Conservation (phyloP, 2,888 invertebrate species). For the Napeogenes sylphis region DNA sequence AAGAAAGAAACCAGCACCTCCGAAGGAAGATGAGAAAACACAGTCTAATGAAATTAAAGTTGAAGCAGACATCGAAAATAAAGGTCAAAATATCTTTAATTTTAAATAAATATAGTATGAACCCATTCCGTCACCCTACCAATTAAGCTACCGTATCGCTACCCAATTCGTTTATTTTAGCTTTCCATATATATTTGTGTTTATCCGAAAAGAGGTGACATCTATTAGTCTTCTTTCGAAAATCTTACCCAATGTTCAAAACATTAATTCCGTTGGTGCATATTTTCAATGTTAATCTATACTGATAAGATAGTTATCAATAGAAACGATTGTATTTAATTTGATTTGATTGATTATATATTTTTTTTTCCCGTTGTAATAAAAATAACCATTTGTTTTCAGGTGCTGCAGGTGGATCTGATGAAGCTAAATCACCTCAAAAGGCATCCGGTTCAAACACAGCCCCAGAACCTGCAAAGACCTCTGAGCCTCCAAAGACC, state of each 20-base stretch:
- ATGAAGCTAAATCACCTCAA: conserved; percentile 20
- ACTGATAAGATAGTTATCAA: too few relatives aligned
- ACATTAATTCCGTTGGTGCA: too few relatives aligned
- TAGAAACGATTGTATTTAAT: too few relatives aligned
- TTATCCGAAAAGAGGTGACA: too few relatives aligned
- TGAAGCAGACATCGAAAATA: conserved; percentile 66
- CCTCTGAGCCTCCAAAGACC: conserved; percentile 38
- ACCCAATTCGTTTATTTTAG: too few relatives aligned
- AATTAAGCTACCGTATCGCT: too few relatives aligned
- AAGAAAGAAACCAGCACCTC: conserved; percentile 78
- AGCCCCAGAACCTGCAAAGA: conserved; percentile 40
- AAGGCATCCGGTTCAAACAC: conserved; percentile 25
- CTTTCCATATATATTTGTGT: too few relatives aligned
- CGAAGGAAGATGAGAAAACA: conserved; percentile 69
- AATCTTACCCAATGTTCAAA: too few relatives aligned
- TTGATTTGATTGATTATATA: too few relatives aligned
- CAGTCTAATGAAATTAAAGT: conserved; percentile 61
- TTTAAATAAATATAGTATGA: background rate
- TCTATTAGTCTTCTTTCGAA: too few relatives aligned
- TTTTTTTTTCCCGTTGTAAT: background rate
- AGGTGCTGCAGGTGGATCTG: conserved; percentile 15
- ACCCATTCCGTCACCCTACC: too few relatives aligned
- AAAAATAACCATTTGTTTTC: conserved; percentile 12
- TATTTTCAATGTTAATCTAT: too few relatives aligned
- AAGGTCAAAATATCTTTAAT: conserved; percentile 41